Base-by-base conservation (phyloP, 2,888 invertebrate species). In the Eilema depressum region DNA sequence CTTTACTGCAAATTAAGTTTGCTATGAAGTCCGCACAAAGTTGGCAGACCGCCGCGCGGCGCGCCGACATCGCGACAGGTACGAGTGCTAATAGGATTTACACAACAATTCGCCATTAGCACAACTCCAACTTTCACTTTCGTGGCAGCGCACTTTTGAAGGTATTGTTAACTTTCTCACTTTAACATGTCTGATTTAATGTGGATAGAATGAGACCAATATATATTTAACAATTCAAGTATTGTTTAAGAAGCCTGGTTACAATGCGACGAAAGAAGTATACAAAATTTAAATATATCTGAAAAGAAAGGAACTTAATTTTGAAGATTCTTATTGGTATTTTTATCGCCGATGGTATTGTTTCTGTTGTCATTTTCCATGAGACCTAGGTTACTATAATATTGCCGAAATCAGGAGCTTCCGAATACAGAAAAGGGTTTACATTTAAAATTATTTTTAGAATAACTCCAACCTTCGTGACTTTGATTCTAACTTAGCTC, bases 1-100 rank as follows among this genome's bases (percentile, higher is more conserved):
- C 33, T 20, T 65, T 57, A 23, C 23, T 10, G 14, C 0, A 37
- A 65, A 65, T 57, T 14, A 23, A 65, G 57, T 57, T 47, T 47
- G 7, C 17, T 37, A 23, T 17, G 33, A 62, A 62, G 14, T 37
- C 37, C 62, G 5, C 12, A 37, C 14, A 62, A 62, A 37, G 62
- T 7, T 17, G 12, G 14, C 33, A 33, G 33, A 12, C 11, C 23
- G n/a, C 30, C n/a, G n/a, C 12, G 28, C 65, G 30, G 56, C 14
- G 20, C 30, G 33, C 23, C 56, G 56, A n/a, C n/a, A n/a, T n/a
- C n/a, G n/a, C n/a, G n/a, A 12, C 56, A 33, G 56, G 65, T 25
- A 25, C n/a, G n/a, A n/a, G n/a, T n/a, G 26, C 14, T 65, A 57
- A 65, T 65, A 57, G 23, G 56, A 33, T 57, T 65, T 56, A 10